Evolutionary conservation across 2,113 vertebrate genomes (phyloP).

Genomic region (Sigmodon hispidus): DNA sequence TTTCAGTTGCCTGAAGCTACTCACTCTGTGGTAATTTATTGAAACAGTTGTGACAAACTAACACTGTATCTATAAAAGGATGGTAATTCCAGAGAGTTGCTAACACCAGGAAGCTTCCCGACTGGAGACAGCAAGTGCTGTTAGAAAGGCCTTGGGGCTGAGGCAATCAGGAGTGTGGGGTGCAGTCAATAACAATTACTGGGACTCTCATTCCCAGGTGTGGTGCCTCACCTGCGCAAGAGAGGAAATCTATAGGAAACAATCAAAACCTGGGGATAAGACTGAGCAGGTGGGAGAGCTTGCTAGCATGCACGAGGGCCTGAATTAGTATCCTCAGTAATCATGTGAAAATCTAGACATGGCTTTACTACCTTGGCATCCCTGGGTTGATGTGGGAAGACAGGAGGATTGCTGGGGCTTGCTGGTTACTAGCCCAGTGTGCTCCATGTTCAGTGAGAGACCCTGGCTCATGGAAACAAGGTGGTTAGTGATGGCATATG

Average conservation of each 20-base stretch:
- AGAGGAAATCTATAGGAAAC: neutral
- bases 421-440: neutral
- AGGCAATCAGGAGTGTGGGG: neutral
- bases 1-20: neutral
- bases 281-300: too few species aligned
- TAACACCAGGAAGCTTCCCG: neutral
- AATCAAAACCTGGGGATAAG: too few species aligned
- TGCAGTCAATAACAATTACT: rapidly evolving
- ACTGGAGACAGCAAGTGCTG: too few species aligned
- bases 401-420: neutral
- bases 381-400: neutral
- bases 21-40: neutral
- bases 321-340: neutral
- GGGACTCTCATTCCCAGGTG: neutral
- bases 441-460: neutral
- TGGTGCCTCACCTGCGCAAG: too few species aligned
- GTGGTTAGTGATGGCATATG: neutral
- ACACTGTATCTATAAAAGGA: neutral
- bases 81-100: neutral
- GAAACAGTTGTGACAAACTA: neutral
- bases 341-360: too few species aligned
- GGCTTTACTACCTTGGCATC: neutral
- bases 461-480: neutral
- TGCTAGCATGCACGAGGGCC: neutral
- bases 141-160: neutral